Conservation (phyloP, 2,888 invertebrate genomes). For the Xanthia icteritia region DNA sequence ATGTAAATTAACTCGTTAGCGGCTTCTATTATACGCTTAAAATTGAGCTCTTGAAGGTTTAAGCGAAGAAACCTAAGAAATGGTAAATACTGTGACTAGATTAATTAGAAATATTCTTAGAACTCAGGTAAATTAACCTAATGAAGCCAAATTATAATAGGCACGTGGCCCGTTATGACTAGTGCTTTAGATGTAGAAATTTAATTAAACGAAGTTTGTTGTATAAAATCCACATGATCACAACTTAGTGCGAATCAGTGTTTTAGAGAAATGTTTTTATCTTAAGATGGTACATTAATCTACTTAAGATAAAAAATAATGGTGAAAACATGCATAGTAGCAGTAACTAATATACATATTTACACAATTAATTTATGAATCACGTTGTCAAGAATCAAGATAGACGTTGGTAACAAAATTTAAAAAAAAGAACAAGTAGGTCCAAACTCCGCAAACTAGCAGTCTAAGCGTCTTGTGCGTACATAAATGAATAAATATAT, state of each 20-base stretch:
- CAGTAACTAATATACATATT: too few relatives aligned
- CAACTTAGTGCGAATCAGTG: background rate
- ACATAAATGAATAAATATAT: too few relatives aligned
- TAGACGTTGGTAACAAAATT: too few relatives aligned
- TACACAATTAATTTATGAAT: too few relatives aligned
- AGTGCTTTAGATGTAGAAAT: background rate
- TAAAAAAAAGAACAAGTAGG: too few relatives aligned
- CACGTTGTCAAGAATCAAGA: too few relatives aligned
- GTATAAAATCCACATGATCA: background rate
- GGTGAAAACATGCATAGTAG: too few relatives aligned
- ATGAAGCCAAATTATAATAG: background rate
- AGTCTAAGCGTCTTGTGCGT: too few relatives aligned
- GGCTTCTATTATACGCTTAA: background rate
- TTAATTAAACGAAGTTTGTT: background rate
- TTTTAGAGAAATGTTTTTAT: background rate
- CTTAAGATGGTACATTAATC: too few relatives aligned
- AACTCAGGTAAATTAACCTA: background rate
- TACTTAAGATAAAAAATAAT: too few relatives aligned
- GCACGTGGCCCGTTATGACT: background rate
- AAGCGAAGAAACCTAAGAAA: constrained; percentile 2
- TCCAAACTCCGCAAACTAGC: too few relatives aligned
- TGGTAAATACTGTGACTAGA: background rate
- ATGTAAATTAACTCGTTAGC: background rate
- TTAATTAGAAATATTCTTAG: background rate
- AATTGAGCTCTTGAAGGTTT: background rate